Percentiles rank a stretch among this genome's conserved stretches.
phyloP scores from a whole-genome alignment of 2,888 invertebrate genomes.

The Melolontha melolontha region DNA sequence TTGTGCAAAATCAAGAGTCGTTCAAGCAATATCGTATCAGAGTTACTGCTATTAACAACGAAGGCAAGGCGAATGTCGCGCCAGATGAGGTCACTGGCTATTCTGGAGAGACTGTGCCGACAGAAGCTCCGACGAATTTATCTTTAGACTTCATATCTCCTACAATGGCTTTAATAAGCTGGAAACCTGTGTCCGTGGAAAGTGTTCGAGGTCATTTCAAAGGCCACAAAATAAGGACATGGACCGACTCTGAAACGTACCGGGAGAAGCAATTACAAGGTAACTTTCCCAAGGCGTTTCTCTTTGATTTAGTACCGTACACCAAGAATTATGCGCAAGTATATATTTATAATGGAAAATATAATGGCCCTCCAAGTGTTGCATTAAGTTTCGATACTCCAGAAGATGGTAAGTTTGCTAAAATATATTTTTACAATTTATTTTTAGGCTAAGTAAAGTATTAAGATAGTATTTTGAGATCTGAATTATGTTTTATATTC shows the following conservation, averaged over 20 bases:
- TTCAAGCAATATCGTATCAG: conserved; percentile 91
- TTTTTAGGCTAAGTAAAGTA: too few species aligned
- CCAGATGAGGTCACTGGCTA: conserved; percentile 86
- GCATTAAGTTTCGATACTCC: conserved; percentile 87
- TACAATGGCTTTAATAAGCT: conserved; percentile 86
- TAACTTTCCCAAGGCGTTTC: conserved; percentile 78
- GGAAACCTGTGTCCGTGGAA: conserved; percentile 86
- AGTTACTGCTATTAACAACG: conserved; percentile 90
- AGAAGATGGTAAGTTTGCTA: conserved; percentile 74
- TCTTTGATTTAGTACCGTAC: conserved; percentile 86
- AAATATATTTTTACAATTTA: too few species aligned
- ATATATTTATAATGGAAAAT: conserved; percentile 90
- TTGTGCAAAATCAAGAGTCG: conserved; percentile 85
- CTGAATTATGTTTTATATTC: not conserved
- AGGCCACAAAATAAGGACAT: conserved; percentile 97
- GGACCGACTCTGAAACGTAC: conserved; percentile 74
- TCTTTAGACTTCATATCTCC: conserved; percentile 82
- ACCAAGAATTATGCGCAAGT: conserved; percentile 90
- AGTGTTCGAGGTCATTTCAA: conserved; percentile 92
- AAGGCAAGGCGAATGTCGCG: conserved; percentile 85
- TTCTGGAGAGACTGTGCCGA: conserved; percentile 92
- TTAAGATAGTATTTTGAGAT: not conserved
- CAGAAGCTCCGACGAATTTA: conserved; percentile 86
- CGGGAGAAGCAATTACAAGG: conserved; percentile 79
- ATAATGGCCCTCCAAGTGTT: conserved; percentile 91